Evolutionary conservation across 2,113 vertebrate genomes (phyloP), one percentile per base, ranked within the genome.

Genomic region (Apus apus): DNA sequence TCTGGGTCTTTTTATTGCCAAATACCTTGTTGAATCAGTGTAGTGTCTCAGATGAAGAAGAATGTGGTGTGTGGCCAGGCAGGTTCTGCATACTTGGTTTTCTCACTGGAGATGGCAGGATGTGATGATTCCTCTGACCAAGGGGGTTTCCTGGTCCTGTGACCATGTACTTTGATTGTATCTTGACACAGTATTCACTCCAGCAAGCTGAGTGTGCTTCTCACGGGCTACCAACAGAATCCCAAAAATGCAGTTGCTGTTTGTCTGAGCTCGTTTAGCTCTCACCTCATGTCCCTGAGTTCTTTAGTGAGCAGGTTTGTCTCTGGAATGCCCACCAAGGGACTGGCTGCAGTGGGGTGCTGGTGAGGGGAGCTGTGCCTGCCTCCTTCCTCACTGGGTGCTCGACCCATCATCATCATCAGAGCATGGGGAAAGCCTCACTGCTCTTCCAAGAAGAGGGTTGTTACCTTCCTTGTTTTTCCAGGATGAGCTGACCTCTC

Each of bases 251-350:
- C 26, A 14, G 38, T 15, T 73, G 32, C 1, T 21, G 14, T 23
- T 50, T 20, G 6, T 6, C 23, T 67, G 53, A 8, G 9, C 8
- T 50, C 3, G 43, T 54, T 45, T 5, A 40, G 75, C 32, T 70
- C 48, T 67, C 4, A 0, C 29, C 68, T 27, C 4, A 0, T 25
- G 51, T 16, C 16, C 65, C 25, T 1, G 0, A 1, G 5, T 10
- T 25, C 5, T 21, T 48, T 1, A 29, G 38, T 1, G 34, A 65
- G 45, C 29, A 12, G 15, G n/a, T 43, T 56, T n/a, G n/a, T 46
- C 18, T 22, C 50, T 36, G 1, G 2, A 20, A 7, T 11, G 27
- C 40, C 22, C 6, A 1, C 18, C 0, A 2, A 8, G 8, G 45
- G 6, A 1, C 18, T 40, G 3, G 50, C 68, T 22, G 30, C 3